A percentile compares a stretch with the other conserved stretches of the same genome.
Evolutionary conservation across 2,113 vertebrate species (phyloP).

Genomic region (Rhinogobius similis): DNA sequence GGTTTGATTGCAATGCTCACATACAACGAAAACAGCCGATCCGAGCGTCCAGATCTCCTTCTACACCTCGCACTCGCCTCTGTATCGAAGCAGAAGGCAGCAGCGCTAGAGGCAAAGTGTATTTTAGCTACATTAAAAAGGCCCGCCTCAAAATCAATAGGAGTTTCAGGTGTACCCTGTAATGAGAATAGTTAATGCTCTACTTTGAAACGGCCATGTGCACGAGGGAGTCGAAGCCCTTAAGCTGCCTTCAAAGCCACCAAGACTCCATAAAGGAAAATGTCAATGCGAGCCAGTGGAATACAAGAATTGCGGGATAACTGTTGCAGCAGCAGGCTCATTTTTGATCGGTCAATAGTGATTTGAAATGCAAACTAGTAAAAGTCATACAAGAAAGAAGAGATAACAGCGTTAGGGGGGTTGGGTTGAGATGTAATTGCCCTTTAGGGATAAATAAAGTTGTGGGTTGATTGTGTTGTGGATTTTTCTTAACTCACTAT

Average conservation of each 20-base stretch:
- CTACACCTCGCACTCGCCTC: background rate
- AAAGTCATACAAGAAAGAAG: background rate
- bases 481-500: too few relatives aligned
- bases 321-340: background rate
- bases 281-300: constrained; percentile 5
- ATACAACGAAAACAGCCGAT: background rate
- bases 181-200: constrained; percentile 12
- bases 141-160: constrained; percentile 3
- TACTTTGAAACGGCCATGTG: background rate
- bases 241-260: constrained; percentile 12
- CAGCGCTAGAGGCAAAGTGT: background rate
- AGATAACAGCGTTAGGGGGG: background rate
- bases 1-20: constrained; percentile 27
- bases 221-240: background rate
- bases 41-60: background rate
- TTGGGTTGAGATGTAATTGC: background rate
- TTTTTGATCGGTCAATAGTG: constrained; percentile 3
- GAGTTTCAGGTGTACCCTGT: constrained; percentile 4
- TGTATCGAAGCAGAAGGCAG: background rate
- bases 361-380: constrained; percentile 4
- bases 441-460: background rate
- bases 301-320: constrained; percentile 3
- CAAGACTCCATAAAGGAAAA: constrained; percentile 5
- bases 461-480: background rate
- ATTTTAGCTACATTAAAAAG: constrained; percentile 8